Conservation (phyloP, 2,113 vertebrate genomes). For the Solenodon paradoxus region DNA sequence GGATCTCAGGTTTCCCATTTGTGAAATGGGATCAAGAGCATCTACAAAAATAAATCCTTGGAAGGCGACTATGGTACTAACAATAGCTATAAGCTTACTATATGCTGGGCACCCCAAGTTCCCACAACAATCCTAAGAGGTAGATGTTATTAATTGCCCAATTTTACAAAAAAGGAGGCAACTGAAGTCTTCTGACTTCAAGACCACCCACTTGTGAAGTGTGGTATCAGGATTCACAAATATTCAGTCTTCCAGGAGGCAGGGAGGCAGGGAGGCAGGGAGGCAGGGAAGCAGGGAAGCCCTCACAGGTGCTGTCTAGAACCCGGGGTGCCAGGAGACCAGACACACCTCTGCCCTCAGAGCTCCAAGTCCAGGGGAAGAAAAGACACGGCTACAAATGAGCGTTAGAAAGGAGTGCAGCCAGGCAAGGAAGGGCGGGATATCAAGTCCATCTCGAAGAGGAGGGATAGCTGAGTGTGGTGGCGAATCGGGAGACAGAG, state of each 20-base stretch:
- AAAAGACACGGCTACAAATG: background rate
- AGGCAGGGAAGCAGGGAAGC: too few relatives aligned
- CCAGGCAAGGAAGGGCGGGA: background rate
- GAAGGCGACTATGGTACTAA: background rate
- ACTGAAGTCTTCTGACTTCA: background rate
- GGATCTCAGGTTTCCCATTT: background rate
- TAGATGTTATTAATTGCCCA: background rate
- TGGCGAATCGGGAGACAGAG: rapidly evolving
- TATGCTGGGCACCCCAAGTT: background rate
- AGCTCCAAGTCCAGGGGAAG: background rate
- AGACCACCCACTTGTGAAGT: background rate
- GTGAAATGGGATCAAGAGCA: background rate
- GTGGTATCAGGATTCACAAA: background rate
- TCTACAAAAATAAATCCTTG: background rate
- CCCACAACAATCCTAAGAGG: background rate
- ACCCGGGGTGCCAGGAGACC: background rate
- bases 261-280: background rate
- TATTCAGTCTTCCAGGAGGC: background rate
- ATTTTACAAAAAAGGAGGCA: background rate
- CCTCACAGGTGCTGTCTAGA: background rate
- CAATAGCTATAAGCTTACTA: background rate
- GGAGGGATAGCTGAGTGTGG: rapidly evolving
- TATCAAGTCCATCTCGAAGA: background rate
- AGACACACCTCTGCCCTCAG: background rate
- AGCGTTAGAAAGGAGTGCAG: background rate